Conservation (phyloP, 2,113 vertebrate genomes). For the Numida meleagris region DNA sequence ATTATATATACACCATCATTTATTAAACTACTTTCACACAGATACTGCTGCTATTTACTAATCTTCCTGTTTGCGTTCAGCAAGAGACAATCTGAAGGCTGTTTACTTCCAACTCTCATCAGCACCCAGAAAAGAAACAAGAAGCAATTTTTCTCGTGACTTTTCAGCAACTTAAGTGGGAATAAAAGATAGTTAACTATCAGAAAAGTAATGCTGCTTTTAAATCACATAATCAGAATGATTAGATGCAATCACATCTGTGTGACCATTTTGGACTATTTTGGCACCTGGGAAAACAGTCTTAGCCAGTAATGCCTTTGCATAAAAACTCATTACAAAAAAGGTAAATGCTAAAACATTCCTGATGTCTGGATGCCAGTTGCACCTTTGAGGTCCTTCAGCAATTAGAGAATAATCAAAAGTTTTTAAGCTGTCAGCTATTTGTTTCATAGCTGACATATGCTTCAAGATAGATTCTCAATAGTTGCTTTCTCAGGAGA, state of each 20-base stretch:
- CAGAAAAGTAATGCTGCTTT: background rate
- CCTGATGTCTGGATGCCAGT: background rate
- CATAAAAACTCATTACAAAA: background rate
- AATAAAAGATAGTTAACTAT: background rate
- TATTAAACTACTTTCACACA: background rate
- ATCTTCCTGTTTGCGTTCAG: background rate
- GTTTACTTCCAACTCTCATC: conserved; percentile 19
- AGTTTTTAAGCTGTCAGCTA: background rate
- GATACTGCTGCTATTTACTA: background rate
- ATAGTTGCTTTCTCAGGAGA: background rate
- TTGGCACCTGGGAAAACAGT: too few relatives aligned
- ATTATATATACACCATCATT: background rate
- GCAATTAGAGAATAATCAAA: background rate
- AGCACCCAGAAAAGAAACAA: background rate
- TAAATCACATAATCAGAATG: background rate
- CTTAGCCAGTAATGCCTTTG: background rate
- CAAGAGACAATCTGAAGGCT: conserved; percentile 11
- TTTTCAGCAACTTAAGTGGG: background rate
- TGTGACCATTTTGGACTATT: background rate
- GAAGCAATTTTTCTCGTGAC: background rate
- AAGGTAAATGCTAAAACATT: background rate
- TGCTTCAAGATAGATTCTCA: conserved; percentile 21
- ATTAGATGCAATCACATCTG: background rate
- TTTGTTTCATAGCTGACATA: background rate
- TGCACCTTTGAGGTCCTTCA: background rate